A percentile compares a stretch with the other conserved stretches of the same genome.
phyloP scores from a whole-genome alignment of 2,888 invertebrate genomes.

The Caradrina clavipalpis region DNA sequence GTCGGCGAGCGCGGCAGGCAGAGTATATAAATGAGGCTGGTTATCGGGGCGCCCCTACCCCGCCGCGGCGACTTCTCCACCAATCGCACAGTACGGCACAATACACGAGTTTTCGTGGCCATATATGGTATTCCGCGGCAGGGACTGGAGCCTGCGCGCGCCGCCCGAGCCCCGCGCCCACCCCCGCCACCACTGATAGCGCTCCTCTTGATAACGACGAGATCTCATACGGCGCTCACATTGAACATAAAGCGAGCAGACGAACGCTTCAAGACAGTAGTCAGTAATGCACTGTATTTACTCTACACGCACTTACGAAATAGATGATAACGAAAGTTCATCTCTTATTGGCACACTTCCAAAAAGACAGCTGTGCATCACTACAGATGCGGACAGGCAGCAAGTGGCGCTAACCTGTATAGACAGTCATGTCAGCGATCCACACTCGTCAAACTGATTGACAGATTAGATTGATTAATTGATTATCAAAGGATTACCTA shows the following conservation, averaged over 20 bases:
- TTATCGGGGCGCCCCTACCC: slow-evolving; percentile 90
- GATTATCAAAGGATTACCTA: not conserved
- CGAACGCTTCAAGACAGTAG: slow-evolving; percentile 40
- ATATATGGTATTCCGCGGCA: slow-evolving; percentile 91
- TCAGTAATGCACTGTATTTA: slow-evolving; percentile 51
- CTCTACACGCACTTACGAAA: slow-evolving; percentile 42
- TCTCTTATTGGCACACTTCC: slow-evolving; percentile 70
- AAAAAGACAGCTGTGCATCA: slow-evolving; percentile 62
- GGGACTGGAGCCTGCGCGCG: slow-evolving; percentile 86
- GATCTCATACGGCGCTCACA: slow-evolving; percentile 73
- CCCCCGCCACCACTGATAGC: slow-evolving; percentile 76
- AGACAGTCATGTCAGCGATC: slow-evolving; percentile 24
- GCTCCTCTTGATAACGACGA: slow-evolving; percentile 83
- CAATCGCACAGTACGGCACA: slow-evolving; percentile 92
- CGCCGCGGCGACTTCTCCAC: slow-evolving; percentile 86
- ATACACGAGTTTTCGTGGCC: slow-evolving; percentile 87
- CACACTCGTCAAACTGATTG: slow-evolving; percentile 12
- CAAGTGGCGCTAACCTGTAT: slow-evolving; percentile 30
- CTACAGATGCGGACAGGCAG: slow-evolving; percentile 30
- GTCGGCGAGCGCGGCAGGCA: slow-evolving; percentile 84
- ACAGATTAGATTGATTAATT: slow-evolving; percentile 6
- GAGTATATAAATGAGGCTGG: slow-evolving; percentile 91
- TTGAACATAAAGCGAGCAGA: slow-evolving; percentile 63
- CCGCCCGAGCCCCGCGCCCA: slow-evolving; percentile 74
- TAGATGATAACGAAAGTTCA: slow-evolving; percentile 67